Percentiles rank a stretch among this genome's conserved stretches.
Conservation (phyloP, 2,888 invertebrate genomes). For the Thysanoteuthis rhombus region DNA sequence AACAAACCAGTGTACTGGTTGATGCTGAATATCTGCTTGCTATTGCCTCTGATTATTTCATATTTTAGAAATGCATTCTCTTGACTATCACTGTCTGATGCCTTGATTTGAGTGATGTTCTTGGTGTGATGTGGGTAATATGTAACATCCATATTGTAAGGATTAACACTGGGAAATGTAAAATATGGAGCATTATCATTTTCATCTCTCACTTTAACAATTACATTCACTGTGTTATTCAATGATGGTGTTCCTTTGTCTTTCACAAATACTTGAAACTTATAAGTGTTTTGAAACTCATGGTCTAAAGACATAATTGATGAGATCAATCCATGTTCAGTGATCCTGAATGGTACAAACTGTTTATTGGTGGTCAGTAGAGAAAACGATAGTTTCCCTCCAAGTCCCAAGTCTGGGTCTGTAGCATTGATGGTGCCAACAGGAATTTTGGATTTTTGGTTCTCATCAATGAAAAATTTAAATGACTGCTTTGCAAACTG, state of each 20-base stretch:
- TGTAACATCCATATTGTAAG: background rate
- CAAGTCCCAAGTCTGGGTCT: background rate
- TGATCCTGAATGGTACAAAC: background rate
- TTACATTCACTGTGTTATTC: background rate
- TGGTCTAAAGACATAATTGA: background rate
- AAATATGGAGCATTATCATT: constrained; percentile 12
- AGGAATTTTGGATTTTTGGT: background rate
- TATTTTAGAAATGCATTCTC: constrained; percentile 12
- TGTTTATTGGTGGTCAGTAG: background rate
- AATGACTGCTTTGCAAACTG: background rate
- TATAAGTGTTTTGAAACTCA: background rate
- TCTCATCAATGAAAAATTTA: background rate
- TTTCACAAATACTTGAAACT: background rate
- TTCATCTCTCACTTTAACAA: background rate
- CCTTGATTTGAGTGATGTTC: background rate
- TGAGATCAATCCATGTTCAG: background rate
- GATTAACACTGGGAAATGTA: background rate
- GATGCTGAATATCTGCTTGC: background rate
- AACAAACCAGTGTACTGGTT: background rate
- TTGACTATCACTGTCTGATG: background rate
- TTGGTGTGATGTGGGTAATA: background rate
- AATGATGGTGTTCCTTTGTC: background rate
- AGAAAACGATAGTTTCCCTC: background rate
- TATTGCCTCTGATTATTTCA: background rate
- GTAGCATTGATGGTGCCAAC: background rate